Base-by-base conservation (phyloP, 1,140 invertebrate species). In the Bombus haemorrhoidalis region DNA sequence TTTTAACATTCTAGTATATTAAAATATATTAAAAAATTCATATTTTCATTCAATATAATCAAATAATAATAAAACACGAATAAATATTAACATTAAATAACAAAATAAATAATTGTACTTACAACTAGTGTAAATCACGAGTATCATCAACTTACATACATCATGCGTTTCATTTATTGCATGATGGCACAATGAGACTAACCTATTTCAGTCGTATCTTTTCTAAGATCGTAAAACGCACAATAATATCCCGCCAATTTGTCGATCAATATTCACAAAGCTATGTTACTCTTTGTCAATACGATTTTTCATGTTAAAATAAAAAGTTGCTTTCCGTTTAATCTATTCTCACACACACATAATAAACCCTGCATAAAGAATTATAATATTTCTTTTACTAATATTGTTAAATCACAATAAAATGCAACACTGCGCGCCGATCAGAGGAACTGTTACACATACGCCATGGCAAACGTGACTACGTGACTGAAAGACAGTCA, bases 131-230 rank as follows among this genome's bases (percentile, higher is more conserved):
- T 53, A 53, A 53, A 53, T 53, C 18, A 53, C 47, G 18, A 22
- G 47, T 22, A 53, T 53, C 47, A 8, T 22, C 5, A 22, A 34
- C 6, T 66, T 66, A 34, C 6, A 34, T 41, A n/a, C 64, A 57
- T 32, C 37, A 78, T 1, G 9, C 18, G 34, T 41, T 57, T 62
- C 13, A 37, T 78, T 37, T 66, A 32, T n/a, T 32, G 76, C 13
- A 66, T 12, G 9, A 73, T 73, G 47, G 64, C 41, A 32, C 39
- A 22, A 64, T 37, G 34, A 34, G 39, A 66, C 69, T 85, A 85
- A 85, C 83, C 83, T 85, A 69, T 73, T 41, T 62, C 37, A 39
- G 22, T 57, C 12, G 39, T 32, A 15, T 37, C 3, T 41, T 71
- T 57, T 37, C 32, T 22, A 69, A 66, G 22, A 34, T 66, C 9